phyloP scores from a whole-genome alignment of 2,113 vertebrate species.

The Turnix velox region DNA sequence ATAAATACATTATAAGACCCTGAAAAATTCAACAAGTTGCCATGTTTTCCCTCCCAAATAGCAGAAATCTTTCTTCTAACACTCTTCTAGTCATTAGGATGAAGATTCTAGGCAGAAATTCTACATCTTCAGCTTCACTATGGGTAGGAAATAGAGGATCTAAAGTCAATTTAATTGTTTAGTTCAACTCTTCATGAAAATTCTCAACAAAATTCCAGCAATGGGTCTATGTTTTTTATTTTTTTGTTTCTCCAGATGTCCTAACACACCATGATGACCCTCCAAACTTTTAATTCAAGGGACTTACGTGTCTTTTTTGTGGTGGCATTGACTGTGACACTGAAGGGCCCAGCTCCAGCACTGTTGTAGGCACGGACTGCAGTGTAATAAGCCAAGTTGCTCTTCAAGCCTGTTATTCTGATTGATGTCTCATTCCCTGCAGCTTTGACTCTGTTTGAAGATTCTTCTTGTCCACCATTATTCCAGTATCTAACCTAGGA shows the following conservation, averaged over 20 bases:
- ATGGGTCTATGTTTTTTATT: rapidly evolving
- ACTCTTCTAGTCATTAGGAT: neutral
- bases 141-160: neutral
- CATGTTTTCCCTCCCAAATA: neutral
- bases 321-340: constrained; percentile 85
- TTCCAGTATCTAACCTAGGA: constrained; percentile 90
- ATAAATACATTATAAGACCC: constrained; percentile 1
- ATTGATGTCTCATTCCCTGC: constrained; percentile 83
- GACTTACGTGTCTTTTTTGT: constrained; percentile 93
- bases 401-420: constrained; percentile 82
- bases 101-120: neutral
- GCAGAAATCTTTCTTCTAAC: neutral
- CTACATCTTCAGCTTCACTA: neutral
- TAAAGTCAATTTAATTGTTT: neutral
- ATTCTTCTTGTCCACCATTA: constrained; percentile 86
- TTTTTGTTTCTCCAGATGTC: neutral
- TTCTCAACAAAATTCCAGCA: no score
- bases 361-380: constrained; percentile 91
- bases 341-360: constrained; percentile 87
- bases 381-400: constrained; percentile 83
- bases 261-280: neutral
- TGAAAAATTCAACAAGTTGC: constrained; percentile 18
- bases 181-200: neutral
- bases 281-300: neutral
- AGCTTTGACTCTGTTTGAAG: constrained; percentile 83